These are phyloP conservation scores for Perodicticus potto DNA, from an alignment of 2,797 vertebrate species.

Conservation along the genomic window DNA sequence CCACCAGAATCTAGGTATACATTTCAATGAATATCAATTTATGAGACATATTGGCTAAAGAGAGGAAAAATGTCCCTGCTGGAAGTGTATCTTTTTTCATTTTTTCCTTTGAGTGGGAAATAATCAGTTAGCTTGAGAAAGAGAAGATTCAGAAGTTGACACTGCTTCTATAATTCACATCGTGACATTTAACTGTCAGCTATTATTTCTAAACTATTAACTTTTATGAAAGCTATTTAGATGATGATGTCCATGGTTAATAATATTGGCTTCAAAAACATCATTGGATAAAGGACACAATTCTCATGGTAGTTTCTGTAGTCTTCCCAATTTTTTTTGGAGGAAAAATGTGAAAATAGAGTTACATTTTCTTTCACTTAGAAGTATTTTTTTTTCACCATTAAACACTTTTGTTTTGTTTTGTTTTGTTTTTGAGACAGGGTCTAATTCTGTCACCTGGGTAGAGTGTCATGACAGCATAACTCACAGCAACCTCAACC, in stretches of 20 bases:
- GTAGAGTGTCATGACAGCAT: no score
- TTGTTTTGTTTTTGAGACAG: no score
- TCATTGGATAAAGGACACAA: conserved; percentile 48
- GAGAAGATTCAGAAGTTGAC: not conserved
- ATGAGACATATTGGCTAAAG: conserved; percentile 39
- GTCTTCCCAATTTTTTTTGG: not conserved
- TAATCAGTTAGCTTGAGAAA: conserved; percentile 13
- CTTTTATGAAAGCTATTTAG: conserved; percentile 71
- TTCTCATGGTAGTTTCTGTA: not conserved
- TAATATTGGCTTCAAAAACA: conserved; percentile 66
- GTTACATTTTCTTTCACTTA: not conserved
- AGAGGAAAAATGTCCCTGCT: not conserved
- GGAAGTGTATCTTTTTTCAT: not conserved
- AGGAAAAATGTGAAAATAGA: not conserved
- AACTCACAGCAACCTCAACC: no score
- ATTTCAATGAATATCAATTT: conserved; percentile 52
- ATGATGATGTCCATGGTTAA: conserved; percentile 36
- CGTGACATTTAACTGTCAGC: conserved; percentile 65
- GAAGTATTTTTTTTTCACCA: not conserved
- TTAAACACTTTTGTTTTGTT: not conserved
- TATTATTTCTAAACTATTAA: conserved; percentile 77
- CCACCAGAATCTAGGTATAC: conserved; percentile 1
- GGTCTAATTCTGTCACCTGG: no score
- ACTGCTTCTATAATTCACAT: conserved; percentile 55
- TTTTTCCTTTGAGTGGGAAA: conserved; percentile 16